Evolutionary conservation across 1,140 invertebrate genomes (phyloP).

Genomic region (Diprion similis): DNA sequence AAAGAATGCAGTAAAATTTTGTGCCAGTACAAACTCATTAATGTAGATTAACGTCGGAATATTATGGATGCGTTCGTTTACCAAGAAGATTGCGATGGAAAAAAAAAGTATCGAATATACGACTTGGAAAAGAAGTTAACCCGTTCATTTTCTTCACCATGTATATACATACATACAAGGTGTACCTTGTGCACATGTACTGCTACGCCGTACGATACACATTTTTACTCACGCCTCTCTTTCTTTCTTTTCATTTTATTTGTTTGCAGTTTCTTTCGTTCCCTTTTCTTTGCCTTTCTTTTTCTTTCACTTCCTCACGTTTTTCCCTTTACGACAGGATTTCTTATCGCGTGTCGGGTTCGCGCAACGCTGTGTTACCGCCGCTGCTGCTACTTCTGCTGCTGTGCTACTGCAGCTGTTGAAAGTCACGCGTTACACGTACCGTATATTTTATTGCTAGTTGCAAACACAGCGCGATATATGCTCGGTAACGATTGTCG

Average conservation of each 20-base stretch:
- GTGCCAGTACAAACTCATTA: background rate
- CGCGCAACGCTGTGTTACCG: background rate
- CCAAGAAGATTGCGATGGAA: background rate
- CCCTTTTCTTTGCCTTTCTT: background rate
- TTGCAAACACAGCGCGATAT: too few relatives aligned
- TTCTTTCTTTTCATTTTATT: too few relatives aligned
- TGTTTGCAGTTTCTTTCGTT: too few relatives aligned
- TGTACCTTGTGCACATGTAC: too few relatives aligned
- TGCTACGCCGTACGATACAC: too few relatives aligned
- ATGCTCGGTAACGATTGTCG: too few relatives aligned
- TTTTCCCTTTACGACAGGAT: background rate
- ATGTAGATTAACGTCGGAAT: background rate
- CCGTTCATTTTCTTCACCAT: background rate
- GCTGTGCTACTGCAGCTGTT: background rate
- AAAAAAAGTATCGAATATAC: background rate
- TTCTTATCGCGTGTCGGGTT: conserved; percentile 4
- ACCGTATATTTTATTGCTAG: background rate
- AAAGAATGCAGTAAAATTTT: too few relatives aligned
- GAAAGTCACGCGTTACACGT: background rate
- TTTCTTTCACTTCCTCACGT: background rate
- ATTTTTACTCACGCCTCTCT: too few relatives aligned
- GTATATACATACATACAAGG: too few relatives aligned
- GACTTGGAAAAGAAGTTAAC: background rate
- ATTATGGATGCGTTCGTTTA: too few relatives aligned
- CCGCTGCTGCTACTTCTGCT: too few relatives aligned